Evolutionary conservation across 2,113 vertebrate genomes (phyloP).

Genomic region (Triplophysa siluroides): DNA sequence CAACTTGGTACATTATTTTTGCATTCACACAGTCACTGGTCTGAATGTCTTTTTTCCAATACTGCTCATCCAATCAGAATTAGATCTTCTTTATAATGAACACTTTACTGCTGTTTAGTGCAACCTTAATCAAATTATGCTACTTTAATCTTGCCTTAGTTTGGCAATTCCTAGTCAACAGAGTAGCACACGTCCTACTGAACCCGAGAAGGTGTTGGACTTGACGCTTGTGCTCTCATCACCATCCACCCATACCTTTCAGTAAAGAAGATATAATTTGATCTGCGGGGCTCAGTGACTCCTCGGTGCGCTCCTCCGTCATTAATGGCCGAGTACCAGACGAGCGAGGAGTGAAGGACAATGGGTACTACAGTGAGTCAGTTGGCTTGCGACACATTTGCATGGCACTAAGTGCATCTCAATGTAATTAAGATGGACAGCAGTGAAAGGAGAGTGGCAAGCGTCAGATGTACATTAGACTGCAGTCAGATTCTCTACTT

Average conservation of each 20-base stretch:
- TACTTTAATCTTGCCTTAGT: not conserved
- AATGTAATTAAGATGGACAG: slow-evolving; percentile 48
- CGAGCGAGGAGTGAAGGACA: slow-evolving; percentile 49
- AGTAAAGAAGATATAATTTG: slow-evolving; percentile 52
- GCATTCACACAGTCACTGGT: not conserved
- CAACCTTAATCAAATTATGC: not conserved
- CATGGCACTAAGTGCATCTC: slow-evolving; percentile 40
- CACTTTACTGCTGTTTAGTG: no score
- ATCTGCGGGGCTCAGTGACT: slow-evolving; percentile 44
- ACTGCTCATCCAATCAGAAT: not conserved
- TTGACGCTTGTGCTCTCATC: not conserved
- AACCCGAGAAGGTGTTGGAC: slow-evolving; percentile 13
- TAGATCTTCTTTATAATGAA: not conserved
- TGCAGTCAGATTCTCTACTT: slow-evolving; percentile 26
- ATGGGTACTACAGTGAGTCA: slow-evolving; percentile 36
- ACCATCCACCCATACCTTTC: slow-evolving; percentile 22
- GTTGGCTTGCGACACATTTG: slow-evolving; percentile 27
- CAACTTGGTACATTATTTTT: not conserved
- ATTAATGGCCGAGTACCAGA: slow-evolving; percentile 42
- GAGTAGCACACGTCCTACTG: not conserved
- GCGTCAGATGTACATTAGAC: slow-evolving; percentile 14
- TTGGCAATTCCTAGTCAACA: not conserved
- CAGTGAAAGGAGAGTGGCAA: not conserved
- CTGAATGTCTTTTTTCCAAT: no score
- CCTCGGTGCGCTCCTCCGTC: slow-evolving; percentile 28